Conservation (phyloP, 2,113 vertebrate genomes). For the Pterophyllum scalare region DNA sequence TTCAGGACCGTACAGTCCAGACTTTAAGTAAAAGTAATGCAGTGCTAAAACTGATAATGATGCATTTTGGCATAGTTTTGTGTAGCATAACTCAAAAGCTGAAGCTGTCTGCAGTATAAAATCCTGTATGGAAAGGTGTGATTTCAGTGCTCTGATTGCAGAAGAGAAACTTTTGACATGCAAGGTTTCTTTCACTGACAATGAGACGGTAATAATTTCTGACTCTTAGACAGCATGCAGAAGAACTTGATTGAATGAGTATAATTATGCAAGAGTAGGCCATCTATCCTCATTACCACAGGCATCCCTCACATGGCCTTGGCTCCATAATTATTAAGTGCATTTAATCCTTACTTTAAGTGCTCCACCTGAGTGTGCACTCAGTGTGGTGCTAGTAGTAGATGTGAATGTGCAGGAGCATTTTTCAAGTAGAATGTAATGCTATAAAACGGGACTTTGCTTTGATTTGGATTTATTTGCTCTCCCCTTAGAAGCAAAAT, state of each 20-base stretch:
- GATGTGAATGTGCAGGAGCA: constrained; percentile 16
- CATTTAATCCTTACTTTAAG: constrained; percentile 54
- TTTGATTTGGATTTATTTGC: neutral
- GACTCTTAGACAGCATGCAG: constrained; percentile 48
- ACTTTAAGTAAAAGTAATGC: neutral
- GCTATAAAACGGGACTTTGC: constrained; percentile 8
- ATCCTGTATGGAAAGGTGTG: neutral
- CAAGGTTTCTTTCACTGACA: constrained; percentile 22
- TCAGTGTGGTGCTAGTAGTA: neutral
- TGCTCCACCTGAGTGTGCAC: constrained; percentile 45
- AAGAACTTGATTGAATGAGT: constrained; percentile 55
- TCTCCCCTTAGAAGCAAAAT: neutral
- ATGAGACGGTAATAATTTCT: constrained; percentile 44
- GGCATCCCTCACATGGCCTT: constrained; percentile 53
- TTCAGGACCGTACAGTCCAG: neutral
- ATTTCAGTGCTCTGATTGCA: neutral
- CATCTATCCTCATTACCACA: constrained; percentile 67
- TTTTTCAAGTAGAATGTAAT: constrained; percentile 13
- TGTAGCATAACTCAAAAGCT: neutral
- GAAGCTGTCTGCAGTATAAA: neutral
- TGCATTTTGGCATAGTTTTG: neutral
- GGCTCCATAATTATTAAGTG: constrained; percentile 53
- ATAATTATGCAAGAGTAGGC: constrained; percentile 54
- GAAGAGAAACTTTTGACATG: constrained; percentile 6
- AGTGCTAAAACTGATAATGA: neutral